Evolutionary conservation across 2,113 vertebrate genomes (phyloP).

Genomic region (Hiodon tergisus): DNA sequence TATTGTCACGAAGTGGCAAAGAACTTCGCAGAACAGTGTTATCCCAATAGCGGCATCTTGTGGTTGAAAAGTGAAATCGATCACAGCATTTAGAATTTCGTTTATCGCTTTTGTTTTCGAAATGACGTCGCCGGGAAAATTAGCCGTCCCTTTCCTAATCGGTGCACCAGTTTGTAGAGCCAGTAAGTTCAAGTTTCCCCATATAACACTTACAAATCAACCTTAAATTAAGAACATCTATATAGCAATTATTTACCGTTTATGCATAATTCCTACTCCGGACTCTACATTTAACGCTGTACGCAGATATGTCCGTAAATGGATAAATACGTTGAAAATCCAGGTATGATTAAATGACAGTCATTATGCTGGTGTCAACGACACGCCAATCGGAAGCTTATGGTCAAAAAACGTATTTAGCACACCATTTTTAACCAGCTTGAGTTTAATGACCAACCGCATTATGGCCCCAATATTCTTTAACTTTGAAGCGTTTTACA

Average conservation of each 20-base stretch:
- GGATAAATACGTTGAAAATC: not conserved
- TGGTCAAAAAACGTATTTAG: not conserved
- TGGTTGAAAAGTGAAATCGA: not conserved
- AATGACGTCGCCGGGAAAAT: too few relatives aligned
- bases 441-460: too few relatives aligned
- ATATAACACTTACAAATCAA: too few relatives aligned
- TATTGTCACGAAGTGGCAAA: too few relatives aligned
- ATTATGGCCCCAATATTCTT: too few relatives aligned
- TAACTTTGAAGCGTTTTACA: too few relatives aligned
- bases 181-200: too few relatives aligned
- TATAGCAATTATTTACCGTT: not conserved
- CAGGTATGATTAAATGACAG: not conserved
- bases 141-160: too few relatives aligned
- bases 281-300: not conserved
- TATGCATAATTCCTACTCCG: not conserved
- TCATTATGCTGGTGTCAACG: not conserved
- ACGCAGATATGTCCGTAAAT: not conserved
- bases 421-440: not conserved
- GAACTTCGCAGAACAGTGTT: not conserved
- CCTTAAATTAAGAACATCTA: too few relatives aligned
- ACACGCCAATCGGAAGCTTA: not conserved
- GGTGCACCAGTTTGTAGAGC: too few relatives aligned
- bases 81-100: not conserved
- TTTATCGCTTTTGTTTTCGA: too few relatives aligned
- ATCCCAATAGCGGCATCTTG: slow-evolving; percentile 4